Conservation (phyloP, 2,888 invertebrate genomes). For the Dryobota labecula region DNA sequence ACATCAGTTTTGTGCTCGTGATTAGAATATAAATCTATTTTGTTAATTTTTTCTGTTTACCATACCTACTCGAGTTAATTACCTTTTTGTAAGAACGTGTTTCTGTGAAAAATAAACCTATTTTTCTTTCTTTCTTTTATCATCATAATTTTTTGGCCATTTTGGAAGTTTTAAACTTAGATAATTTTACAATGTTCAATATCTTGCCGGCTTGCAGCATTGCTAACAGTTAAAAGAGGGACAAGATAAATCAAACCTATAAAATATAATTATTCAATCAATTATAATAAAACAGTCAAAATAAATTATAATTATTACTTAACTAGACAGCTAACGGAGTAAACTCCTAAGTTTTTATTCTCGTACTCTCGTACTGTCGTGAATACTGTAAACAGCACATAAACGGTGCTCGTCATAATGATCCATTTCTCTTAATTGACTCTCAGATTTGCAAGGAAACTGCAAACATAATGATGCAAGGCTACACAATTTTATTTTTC, state of each 20-base stretch:
- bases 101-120: no score
- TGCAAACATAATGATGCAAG: constrained; percentile 5
- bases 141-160: neutral
- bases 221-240: neutral
- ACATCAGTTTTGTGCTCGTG: no score
- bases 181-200: neutral
- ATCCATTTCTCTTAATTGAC: constrained; percentile 56
- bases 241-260: neutral
- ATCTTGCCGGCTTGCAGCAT: neutral
- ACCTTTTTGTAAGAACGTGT: no score
- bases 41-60: no score
- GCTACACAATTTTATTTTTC: neutral
- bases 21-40: no score
- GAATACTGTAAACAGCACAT: neutral
- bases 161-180: neutral
- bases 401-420: constrained; percentile 35
- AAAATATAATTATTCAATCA: neutral
- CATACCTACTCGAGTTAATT: no score
- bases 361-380: neutral
- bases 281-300: neutral
- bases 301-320: neutral
- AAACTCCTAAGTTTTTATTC: neutral
- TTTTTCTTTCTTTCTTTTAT: no score
- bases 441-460: constrained; percentile 9
- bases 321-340: neutral